Percentiles rank a stretch among this genome's conserved stretches.
These are phyloP conservation scores for Pithys albifrons DNA, from an alignment of 2,113 vertebrate species.

Conservation along the genomic window DNA sequence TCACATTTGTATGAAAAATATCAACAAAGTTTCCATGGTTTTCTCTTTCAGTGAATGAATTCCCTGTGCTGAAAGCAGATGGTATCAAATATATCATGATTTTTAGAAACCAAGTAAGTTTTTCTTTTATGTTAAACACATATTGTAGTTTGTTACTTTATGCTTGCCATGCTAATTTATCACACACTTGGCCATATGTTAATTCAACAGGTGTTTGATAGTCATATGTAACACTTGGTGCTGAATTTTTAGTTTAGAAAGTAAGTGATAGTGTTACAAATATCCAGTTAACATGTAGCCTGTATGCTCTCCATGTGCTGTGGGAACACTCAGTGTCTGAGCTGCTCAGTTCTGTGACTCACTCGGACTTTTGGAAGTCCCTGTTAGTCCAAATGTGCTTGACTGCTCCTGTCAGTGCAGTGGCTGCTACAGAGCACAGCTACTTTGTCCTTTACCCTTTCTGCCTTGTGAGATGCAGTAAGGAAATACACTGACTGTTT, in stretches of 20 bases:
- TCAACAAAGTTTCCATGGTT: not conserved
- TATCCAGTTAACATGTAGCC: not conserved
- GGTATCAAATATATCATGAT: conserved; percentile 99
- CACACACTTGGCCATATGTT: not conserved
- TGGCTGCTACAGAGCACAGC: not conserved
- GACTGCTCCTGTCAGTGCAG: not conserved
- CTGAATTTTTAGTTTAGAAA: conserved; percentile 2
- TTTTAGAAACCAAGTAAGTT: conserved; percentile 95
- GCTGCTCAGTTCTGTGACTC: not conserved
- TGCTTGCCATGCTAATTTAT: conserved; percentile 5
- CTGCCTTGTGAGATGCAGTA: not conserved
- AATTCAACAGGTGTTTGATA: conserved; percentile 23
- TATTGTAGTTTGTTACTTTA: not conserved
- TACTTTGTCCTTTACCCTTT: not conserved
- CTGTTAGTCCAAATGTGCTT: not conserved
- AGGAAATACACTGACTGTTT: not conserved
- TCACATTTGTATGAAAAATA: not conserved
- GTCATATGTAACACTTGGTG: not conserved
- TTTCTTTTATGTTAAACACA: not conserved
- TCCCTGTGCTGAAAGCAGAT: conserved; percentile 97
- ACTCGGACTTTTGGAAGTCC: not conserved
- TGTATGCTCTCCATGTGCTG: not conserved
- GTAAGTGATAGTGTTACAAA: not conserved
- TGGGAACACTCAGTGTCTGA: not conserved
- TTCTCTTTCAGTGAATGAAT: conserved; percentile 90